phyloP scores from a whole-genome alignment of 2,888 invertebrate genomes.

The Drosophila acutilabella region DNA sequence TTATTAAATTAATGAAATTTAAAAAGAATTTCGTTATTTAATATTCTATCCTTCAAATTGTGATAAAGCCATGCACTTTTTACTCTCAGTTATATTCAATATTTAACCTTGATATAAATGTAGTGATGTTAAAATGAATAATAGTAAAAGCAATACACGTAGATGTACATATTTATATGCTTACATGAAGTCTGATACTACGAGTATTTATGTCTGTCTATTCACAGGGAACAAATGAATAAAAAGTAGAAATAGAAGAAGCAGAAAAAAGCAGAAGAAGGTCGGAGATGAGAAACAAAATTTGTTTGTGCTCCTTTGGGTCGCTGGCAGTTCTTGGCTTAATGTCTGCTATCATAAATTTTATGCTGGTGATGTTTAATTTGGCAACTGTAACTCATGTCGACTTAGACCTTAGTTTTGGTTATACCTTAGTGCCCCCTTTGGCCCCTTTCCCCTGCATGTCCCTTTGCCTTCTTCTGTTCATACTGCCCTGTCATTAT shows the following conservation, averaged over 20 bases:
- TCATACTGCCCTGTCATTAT: conserved; percentile 52
- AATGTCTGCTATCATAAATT: conserved; percentile 80
- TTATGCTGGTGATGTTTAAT: conserved; percentile 81
- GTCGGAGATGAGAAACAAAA: conserved; percentile 32
- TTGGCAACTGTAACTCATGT: conserved; percentile 77
- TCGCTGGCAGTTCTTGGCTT: conserved; percentile 49
- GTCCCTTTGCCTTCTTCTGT: not conserved
- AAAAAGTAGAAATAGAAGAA: not conserved
- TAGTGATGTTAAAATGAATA: not conserved
- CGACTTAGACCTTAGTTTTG: conserved; percentile 66
- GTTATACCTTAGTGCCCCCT: conserved; percentile 9
- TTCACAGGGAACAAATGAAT: not conserved
- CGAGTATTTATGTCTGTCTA: not conserved
- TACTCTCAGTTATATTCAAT: not conserved
- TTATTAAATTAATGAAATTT: no score
- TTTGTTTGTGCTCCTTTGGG: conserved; percentile 45
- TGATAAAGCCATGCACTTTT: no score
- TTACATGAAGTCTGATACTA: conserved; percentile 1
- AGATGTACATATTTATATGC: not conserved
- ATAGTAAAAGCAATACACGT: not conserved
- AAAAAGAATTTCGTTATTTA: no score
- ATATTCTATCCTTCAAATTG: no score
- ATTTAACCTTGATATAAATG: not conserved
- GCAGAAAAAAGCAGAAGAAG: not conserved
- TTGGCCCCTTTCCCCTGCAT: not conserved